A percentile compares a stretch with the other conserved stretches of the same genome.
These are phyloP conservation scores for Cyanistes caeruleus DNA, from an alignment of 2,113 vertebrate species.

Conservation along the genomic window DNA sequence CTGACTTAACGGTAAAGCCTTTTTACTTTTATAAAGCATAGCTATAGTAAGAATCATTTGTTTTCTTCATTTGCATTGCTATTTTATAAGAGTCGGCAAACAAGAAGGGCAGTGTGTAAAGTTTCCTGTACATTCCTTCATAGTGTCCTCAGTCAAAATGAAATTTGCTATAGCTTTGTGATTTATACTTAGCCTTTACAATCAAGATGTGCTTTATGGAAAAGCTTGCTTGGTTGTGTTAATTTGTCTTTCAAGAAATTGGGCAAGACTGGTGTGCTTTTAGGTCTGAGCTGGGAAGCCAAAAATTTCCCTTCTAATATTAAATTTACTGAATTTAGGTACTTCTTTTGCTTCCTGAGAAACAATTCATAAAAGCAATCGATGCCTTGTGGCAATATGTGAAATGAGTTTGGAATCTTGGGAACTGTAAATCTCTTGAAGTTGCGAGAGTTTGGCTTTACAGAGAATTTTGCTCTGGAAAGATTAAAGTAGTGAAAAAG, in stretches of 20 bases:
- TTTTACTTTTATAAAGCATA: background rate
- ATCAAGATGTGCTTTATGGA: background rate
- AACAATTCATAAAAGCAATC: background rate
- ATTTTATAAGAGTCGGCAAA: background rate
- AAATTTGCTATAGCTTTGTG: background rate
- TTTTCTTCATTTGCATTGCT: constrained; percentile 12
- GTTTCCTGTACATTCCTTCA: background rate
- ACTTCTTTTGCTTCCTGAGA: background rate
- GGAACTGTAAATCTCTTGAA: background rate
- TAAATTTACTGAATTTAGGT: background rate
- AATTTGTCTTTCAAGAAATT: background rate
- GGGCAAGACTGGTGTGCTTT: background rate
- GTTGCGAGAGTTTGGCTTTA: background rate
- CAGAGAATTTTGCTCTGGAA: background rate
- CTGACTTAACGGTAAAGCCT: constrained; percentile 86
- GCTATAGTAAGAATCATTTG: background rate
- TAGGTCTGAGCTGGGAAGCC: background rate
- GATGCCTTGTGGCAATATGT: background rate
- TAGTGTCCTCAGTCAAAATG: background rate
- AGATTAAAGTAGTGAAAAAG: background rate
- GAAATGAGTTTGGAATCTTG: background rate
- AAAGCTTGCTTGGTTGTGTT: background rate
- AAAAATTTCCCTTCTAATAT: background rate
- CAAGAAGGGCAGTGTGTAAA: background rate
- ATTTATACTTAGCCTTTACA: background rate